These are phyloP conservation scores for Ptychochromis oligacanthus DNA, from an alignment of 2,113 vertebrate species.

Conservation along the genomic window DNA sequence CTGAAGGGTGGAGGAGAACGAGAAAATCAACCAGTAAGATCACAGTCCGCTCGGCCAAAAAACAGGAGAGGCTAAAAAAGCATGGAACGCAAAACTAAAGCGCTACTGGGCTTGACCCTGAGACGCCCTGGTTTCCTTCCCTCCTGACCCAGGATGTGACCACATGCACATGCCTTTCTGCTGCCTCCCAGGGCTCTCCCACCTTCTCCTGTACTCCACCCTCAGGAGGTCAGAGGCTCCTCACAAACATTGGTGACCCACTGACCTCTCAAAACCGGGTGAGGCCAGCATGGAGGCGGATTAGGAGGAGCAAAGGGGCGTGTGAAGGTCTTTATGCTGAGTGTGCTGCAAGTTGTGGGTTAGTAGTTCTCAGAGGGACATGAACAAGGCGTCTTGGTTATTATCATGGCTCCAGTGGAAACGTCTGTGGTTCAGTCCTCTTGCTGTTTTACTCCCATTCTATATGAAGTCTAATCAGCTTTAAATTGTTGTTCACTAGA, in stretches of 20 bases:
- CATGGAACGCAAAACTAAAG: conserved; percentile 81
- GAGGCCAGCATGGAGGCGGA: conserved; percentile 27
- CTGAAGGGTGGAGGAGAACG: conserved; percentile 78
- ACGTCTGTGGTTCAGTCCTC: conserved; percentile 40
- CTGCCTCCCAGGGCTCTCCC: conserved; percentile 63
- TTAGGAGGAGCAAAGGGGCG: conserved; percentile 41
- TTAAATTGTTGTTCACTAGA: conserved; percentile 34
- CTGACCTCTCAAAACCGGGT: conserved; percentile 21
- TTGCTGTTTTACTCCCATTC: conserved; percentile 11
- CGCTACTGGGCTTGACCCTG: conserved; percentile 67
- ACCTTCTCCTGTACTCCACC: conserved; percentile 44
- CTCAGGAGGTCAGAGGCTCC: conserved; percentile 5
- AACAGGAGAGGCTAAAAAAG: conserved; percentile 83
- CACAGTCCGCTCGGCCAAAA: conserved; percentile 85
- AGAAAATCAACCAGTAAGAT: conserved; percentile 81
- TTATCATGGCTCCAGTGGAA: conserved; percentile 59
- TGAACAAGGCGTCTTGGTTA: conserved; percentile 57
- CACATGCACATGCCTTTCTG: conserved; percentile 40
- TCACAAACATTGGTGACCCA: conserved; percentile 17
- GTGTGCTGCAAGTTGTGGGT: conserved; percentile 11
- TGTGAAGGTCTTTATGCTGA: conserved; percentile 19
- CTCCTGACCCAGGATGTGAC: conserved; percentile 46
- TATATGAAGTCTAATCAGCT: conserved; percentile 34
- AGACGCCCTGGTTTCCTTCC: conserved; percentile 50
- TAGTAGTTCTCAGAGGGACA: conserved; percentile 31